Evolutionary conservation across 2,113 vertebrate species (phyloP), one percentile per base, ranked within the genome.

Genomic region (Grantiella picta): DNA sequence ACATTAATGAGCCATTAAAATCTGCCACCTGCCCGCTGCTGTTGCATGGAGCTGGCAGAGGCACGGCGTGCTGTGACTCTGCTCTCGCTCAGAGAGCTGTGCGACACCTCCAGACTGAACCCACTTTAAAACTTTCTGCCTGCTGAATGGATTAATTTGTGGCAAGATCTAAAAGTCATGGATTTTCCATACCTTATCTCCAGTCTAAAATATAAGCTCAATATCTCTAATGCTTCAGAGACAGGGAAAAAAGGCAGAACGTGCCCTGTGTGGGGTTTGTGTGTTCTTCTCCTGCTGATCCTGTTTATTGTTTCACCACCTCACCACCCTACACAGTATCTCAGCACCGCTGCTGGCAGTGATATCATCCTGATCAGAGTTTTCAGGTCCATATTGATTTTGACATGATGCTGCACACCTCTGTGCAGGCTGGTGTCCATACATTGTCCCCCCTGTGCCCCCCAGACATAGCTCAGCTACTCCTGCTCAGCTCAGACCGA

Each of bases 251-350:
- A 16, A 70, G 54, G 35, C 4, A 35, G 56, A 11, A 60, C 4
- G 6, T 87, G 89, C 44, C 52, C 86, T 24, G 31, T 11, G 8
- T 5, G 7, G 42, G 59, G 47, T 42, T 38, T 29, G 69, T 27
- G 76, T 17, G 72, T 9, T 7, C 57, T 90, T 44, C 29, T 77
- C 72, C 35, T 14, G 49, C 64, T 0, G 0, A 15, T 12, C 22
- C 35, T 1, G 0, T 38, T 66, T 38, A 59, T 10, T 66, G 10
- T 53, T 66, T 23, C 0, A 0, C 42, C 66, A 45, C 88, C 54
- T 59, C 27, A 5, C 11, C 0, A 1, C 52, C 75, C 73, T 70
- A 6, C 5, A 0, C n/a, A 54, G 59, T 76, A 40, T 28, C 92
- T 56, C 28, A 75, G 64, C 79, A 56, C 44, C 66, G 22, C 14